A percentile compares a stretch with the other conserved stretches of the same genome.
Conservation (phyloP, 2,888 invertebrate species). For the Pseudococcus longispinus region DNA sequence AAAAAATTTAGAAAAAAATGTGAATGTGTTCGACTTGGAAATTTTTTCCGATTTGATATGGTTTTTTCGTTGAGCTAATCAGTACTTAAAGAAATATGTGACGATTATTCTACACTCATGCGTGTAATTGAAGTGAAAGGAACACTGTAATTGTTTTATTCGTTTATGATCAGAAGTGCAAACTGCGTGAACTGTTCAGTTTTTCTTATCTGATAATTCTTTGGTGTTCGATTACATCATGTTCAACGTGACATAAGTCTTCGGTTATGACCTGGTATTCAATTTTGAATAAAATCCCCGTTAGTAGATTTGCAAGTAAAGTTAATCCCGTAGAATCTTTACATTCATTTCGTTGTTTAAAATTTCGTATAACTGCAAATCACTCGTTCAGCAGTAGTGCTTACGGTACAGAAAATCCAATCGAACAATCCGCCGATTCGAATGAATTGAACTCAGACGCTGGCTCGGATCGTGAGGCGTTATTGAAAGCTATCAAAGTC, state of each 20-base stretch:
- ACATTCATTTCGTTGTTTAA: background rate
- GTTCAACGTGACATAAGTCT: background rate
- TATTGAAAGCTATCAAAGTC: background rate
- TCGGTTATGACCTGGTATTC: slow-evolving; percentile 2
- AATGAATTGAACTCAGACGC: background rate
- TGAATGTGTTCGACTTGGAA: background rate
- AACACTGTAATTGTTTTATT: background rate
- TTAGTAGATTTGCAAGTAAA: background rate
- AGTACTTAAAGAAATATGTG: background rate
- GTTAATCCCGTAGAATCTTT: background rate
- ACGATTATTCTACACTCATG: background rate
- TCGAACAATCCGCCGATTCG: background rate
- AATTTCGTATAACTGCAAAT: background rate
- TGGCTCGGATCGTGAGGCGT: background rate
- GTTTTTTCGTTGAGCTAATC: background rate
- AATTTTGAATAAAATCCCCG: background rate
- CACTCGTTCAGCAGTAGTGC: background rate
- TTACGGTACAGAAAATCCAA: background rate
- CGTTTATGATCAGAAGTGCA: background rate
- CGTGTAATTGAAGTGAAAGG: slow-evolving; percentile 6
- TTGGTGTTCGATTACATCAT: slow-evolving; percentile 3
- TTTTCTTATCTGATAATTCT: background rate
- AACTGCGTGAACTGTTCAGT: background rate
- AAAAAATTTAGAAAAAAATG: too few relatives aligned
- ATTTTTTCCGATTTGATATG: background rate